Percentiles rank a stretch among this genome's conserved stretches.
These are phyloP conservation scores for Phalanger gymnotis DNA, from an alignment of 2,797 vertebrate species.

Conservation along the genomic window DNA sequence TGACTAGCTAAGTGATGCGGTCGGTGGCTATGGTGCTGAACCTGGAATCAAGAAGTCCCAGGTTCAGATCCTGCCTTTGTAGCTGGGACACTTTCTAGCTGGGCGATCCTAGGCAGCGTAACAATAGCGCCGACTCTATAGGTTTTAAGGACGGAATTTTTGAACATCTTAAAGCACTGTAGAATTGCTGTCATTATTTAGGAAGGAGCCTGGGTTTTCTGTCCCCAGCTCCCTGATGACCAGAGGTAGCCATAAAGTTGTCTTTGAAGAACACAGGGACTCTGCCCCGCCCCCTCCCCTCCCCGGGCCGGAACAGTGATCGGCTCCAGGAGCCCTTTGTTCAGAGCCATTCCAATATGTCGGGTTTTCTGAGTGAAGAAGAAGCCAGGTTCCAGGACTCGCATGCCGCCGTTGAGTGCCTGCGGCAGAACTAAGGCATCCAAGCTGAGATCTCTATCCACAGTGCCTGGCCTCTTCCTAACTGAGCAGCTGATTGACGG, in stretches of 20 bases:
- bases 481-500: no score
- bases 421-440: background rate
- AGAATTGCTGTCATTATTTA: background rate
- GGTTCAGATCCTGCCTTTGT: background rate
- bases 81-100: background rate
- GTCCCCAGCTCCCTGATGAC: background rate
- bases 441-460: background rate
- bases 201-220: background rate
- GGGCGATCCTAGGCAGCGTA: background rate
- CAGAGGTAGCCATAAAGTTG: background rate
- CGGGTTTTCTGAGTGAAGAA: background rate
- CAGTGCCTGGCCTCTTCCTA: background rate
- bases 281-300: no score
- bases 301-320: no score
- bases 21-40: background rate
- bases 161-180: background rate
- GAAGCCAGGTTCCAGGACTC: background rate
- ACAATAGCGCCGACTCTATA: background rate
- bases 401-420: background rate
- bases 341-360: background rate
- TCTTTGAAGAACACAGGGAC: background rate
- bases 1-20: background rate
- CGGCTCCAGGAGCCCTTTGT: background rate
- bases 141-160: background rate
- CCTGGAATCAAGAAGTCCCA: background rate